phyloP scores from a whole-genome alignment of 2,113 vertebrate species.

The Ailuropoda melanoleuca region DNA sequence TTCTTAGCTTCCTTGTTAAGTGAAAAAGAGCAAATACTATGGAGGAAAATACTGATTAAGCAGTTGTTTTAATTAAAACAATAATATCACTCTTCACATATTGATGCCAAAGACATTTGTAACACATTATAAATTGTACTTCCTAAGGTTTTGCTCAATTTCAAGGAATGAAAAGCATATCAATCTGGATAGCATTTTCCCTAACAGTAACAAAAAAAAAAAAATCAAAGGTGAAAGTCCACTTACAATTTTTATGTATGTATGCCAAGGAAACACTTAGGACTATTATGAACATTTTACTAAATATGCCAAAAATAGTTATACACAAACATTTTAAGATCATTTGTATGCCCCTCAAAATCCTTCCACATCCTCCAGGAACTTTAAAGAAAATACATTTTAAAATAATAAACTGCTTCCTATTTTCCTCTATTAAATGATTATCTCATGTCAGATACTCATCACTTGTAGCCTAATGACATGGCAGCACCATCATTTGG shows the following conservation, averaged over 20 bases:
- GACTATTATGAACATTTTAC: slow-evolving; percentile 48
- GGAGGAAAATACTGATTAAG: neutral
- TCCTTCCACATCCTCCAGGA: slow-evolving; percentile 48
- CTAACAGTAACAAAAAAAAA: slow-evolving; percentile 59
- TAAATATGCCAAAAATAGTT: slow-evolving; percentile 65
- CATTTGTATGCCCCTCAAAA: slow-evolving; percentile 40
- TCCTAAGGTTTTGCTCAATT: neutral
- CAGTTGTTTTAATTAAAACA: slow-evolving; percentile 5
- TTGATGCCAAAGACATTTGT: neutral
- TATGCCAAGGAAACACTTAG: slow-evolving; percentile 20
- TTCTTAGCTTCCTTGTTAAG: neutral
- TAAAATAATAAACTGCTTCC: slow-evolving; percentile 60
- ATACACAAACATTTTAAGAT: slow-evolving; percentile 56
- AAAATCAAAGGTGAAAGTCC: slow-evolving; percentile 61
- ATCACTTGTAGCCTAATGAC: slow-evolving; percentile 64
- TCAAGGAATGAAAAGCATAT: neutral
- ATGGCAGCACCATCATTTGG: slow-evolving; percentile 18
- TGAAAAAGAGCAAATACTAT: neutral
- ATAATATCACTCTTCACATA: neutral
- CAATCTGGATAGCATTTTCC: slow-evolving; percentile 5
- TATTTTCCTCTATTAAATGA: slow-evolving; percentile 75
- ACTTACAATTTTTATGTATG: slow-evolving; percentile 33
- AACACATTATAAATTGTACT: neutral
- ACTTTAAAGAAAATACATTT: slow-evolving; percentile 45
- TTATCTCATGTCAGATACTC: slow-evolving; percentile 72